A percentile compares a stretch with the other conserved stretches of the same genome.
phyloP scores from a whole-genome alignment of 2,113 vertebrate species.

The Neogale vison region DNA sequence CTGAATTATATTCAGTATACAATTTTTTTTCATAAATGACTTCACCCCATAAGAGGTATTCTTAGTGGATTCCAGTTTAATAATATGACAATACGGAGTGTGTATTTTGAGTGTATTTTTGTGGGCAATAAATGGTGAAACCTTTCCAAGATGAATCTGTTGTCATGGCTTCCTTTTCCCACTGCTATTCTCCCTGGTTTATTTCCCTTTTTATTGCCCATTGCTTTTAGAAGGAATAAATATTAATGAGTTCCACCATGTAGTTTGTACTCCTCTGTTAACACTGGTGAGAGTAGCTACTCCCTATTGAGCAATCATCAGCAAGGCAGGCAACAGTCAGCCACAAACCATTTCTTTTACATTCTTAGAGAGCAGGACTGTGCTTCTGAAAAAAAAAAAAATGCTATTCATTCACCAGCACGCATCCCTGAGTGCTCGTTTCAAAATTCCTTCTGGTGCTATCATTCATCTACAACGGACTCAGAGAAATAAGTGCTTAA shows the following conservation, averaged over 20 bases:
- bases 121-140: slow-evolving; percentile 31
- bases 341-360: slow-evolving; percentile 71
- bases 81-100: background rate
- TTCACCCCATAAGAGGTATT: background rate
- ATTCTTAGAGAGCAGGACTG: slow-evolving; percentile 41
- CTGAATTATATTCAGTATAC: background rate
- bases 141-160: slow-evolving; percentile 63
- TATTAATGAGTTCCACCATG: slow-evolving; percentile 78
- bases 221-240: slow-evolving; percentile 81
- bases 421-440: slow-evolving; percentile 62
- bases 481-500: slow-evolving; percentile 60
- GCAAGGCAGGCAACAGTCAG: slow-evolving; percentile 63
- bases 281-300: slow-evolving; percentile 66
- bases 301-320: slow-evolving; percentile 74
- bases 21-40: background rate
- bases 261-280: slow-evolving; percentile 76
- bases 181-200: slow-evolving; percentile 66
- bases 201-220: slow-evolving; percentile 77
- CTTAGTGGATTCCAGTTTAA: background rate
- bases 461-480: slow-evolving; percentile 56
- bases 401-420: slow-evolving; percentile 33
- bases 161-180: slow-evolving; percentile 64
- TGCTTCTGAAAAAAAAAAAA: slow-evolving; percentile 33
- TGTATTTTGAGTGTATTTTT: slow-evolving; percentile 28
- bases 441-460: slow-evolving; percentile 62